These are phyloP conservation scores for Andrena flavipes DNA, from an alignment of 2,888 invertebrate genomes.

Conservation along the genomic window DNA sequence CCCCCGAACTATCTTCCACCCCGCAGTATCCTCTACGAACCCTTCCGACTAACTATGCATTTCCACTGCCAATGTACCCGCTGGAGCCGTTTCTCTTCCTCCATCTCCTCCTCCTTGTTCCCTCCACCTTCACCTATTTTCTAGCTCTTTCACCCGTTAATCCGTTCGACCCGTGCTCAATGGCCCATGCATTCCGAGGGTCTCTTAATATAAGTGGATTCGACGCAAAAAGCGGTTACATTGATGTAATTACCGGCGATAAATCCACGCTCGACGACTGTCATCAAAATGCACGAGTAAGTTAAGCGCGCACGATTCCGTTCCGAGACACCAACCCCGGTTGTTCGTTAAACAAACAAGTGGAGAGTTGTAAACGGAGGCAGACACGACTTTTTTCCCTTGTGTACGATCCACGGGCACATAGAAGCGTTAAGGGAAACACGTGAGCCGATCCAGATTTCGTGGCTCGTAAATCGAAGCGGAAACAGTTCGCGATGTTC, in stretches of 20 bases:
- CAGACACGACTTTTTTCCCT: background rate
- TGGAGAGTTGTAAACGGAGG: background rate
- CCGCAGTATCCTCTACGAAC: constrained; percentile 28
- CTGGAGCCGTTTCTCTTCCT: background rate
- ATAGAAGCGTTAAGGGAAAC: background rate
- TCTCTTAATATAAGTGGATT: constrained; percentile 43
- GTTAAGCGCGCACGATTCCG: background rate
- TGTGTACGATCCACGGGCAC: background rate
- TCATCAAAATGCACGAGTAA: background rate
- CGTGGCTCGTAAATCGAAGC: constrained; percentile 45
- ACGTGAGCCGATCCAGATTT: constrained; percentile 42
- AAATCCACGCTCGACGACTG: background rate
- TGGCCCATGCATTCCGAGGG: constrained; percentile 27
- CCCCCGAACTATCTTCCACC: constrained; percentile 56
- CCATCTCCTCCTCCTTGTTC: constrained; percentile 13
- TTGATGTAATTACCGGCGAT: constrained; percentile 14
- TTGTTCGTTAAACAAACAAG: background rate
- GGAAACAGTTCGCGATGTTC: constrained; percentile 46
- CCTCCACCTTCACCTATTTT: constrained; percentile 12
- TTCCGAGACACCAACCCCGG: too few relatives aligned
- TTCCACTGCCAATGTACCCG: constrained; percentile 31
- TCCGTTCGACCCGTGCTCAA: constrained; percentile 18
- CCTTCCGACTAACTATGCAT: constrained; percentile 33
- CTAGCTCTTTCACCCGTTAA: constrained; percentile 19
- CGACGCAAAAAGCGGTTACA: constrained; percentile 35